Conservation (phyloP, 2,888 invertebrate genomes). For the Melanostoma scalare region DNA sequence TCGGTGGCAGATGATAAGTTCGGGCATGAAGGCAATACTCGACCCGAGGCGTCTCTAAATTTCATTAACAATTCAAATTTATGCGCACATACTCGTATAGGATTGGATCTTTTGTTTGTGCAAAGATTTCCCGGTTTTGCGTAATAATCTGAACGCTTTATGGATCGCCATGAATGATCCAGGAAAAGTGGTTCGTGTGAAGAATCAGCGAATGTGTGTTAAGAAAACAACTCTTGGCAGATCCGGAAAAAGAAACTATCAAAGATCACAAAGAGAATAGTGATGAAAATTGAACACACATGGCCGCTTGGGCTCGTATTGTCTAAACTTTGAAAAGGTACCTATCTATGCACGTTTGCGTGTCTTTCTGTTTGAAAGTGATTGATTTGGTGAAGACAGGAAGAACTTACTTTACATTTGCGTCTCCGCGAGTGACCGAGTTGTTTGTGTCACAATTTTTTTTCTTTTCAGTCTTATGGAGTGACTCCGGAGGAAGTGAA, state of each 20-base stretch:
- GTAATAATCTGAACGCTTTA: slow-evolving; percentile 39
- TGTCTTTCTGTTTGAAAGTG: slow-evolving; percentile 4
- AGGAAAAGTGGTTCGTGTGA: slow-evolving; percentile 51
- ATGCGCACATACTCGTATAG: not conserved
- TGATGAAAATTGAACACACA: slow-evolving; percentile 40
- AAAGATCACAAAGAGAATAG: slow-evolving; percentile 31
- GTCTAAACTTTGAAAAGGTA: not conserved
- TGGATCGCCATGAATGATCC: slow-evolving; percentile 24
- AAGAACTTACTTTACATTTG: no score
- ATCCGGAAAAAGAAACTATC: slow-evolving; percentile 58
- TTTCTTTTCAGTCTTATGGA: not conserved
- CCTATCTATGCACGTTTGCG: not conserved
- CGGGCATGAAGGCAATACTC: not conserved
- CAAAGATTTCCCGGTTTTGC: slow-evolving; percentile 33
- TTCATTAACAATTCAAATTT: slow-evolving; percentile 58
- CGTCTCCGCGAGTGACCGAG: not conserved
- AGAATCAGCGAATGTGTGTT: slow-evolving; percentile 39
- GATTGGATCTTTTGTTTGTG: slow-evolving; percentile 36
- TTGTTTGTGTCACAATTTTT: not conserved
- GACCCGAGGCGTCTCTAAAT: not conserved
- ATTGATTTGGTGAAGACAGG: slow-evolving; percentile 15
- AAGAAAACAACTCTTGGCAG: slow-evolving; percentile 21
- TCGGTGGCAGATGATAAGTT: slow-evolving; percentile 8
- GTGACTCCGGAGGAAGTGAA: slow-evolving; percentile 4
- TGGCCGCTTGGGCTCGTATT: slow-evolving; percentile 3